Conservation (phyloP, 2,888 invertebrate genomes). For the Deilephila porcellus region DNA sequence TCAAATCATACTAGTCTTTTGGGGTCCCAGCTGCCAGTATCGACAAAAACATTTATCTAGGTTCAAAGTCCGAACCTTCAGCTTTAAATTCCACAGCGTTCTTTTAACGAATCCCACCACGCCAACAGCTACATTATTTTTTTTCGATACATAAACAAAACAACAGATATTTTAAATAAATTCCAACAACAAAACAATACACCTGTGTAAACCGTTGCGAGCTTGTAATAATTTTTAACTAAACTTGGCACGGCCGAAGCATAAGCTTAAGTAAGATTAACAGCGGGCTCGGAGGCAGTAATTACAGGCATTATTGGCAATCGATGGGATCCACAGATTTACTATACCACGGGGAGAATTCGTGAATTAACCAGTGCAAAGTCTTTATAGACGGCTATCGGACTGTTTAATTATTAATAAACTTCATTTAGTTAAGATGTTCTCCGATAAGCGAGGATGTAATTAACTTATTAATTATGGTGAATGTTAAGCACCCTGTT, state of each 20-base stretch:
- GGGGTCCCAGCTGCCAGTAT: too few relatives aligned
- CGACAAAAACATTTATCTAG: too few relatives aligned
- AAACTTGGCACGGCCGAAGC: constrained; percentile 60
- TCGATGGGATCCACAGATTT: constrained; percentile 74
- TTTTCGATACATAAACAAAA: neutral
- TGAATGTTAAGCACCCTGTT: neutral
- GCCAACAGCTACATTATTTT: neutral
- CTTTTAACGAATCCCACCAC: too few relatives aligned
- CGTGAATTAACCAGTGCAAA: constrained; percentile 32
- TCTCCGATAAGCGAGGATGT: neutral
- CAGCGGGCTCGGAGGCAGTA: constrained; percentile 66
- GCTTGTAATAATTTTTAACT: constrained; percentile 62
- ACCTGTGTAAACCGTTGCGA: neutral
- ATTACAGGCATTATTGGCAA: constrained; percentile 80
- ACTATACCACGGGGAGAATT: constrained; percentile 45
- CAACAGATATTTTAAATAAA: neutral
- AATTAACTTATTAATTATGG: neutral
- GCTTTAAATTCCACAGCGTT: too few relatives aligned
- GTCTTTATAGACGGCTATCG: constrained; percentile 32
- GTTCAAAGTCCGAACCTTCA: too few relatives aligned
- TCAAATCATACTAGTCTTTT: too few relatives aligned
- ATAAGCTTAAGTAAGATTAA: constrained; percentile 55
- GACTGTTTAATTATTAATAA: constrained; percentile 31
- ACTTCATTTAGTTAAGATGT: constrained; percentile 26
- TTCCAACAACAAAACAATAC: constrained; percentile 5